Evolutionary conservation across 2,113 vertebrate genomes (phyloP).

Genomic region (Hoplias malabaricus): DNA sequence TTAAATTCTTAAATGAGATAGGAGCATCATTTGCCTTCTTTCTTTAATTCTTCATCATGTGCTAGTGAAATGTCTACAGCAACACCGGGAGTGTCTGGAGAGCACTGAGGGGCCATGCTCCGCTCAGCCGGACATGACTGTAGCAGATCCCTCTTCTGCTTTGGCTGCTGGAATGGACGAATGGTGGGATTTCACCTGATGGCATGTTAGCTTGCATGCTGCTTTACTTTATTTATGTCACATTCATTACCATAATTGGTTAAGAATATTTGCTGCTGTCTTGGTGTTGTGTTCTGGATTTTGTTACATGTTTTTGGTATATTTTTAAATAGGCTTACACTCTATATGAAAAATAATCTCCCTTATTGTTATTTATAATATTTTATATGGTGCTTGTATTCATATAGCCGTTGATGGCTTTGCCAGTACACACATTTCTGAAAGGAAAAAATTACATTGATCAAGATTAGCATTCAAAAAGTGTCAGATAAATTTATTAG

Average conservation of each 20-base stretch:
- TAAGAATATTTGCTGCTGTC: not conserved
- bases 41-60: slow-evolving; percentile 6
- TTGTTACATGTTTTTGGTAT: not conserved
- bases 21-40: slow-evolving; percentile 1
- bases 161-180: slow-evolving; percentile 82
- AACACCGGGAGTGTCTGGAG: slow-evolving; percentile 60
- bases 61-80: slow-evolving; percentile 58
- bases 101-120: slow-evolving; percentile 67
- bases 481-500: too few species aligned
- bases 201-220: slow-evolving; percentile 63
- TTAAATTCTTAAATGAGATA: not conserved
- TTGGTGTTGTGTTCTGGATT: too few species aligned
- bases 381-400: too few species aligned
- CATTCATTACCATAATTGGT: not conserved
- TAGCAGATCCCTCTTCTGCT: slow-evolving; percentile 76
- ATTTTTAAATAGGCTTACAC: too few species aligned
- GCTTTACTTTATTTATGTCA: slow-evolving; percentile 11
- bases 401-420: too few species aligned
- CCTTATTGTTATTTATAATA: too few species aligned
- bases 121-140: slow-evolving; percentile 72
- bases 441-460: too few species aligned
- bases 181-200: slow-evolving; percentile 77
- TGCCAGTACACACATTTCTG: too few species aligned
- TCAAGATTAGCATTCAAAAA: too few species aligned
- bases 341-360: too few species aligned